Conservation (phyloP, 2,888 invertebrate species). For the Rhingia rostrata region DNA sequence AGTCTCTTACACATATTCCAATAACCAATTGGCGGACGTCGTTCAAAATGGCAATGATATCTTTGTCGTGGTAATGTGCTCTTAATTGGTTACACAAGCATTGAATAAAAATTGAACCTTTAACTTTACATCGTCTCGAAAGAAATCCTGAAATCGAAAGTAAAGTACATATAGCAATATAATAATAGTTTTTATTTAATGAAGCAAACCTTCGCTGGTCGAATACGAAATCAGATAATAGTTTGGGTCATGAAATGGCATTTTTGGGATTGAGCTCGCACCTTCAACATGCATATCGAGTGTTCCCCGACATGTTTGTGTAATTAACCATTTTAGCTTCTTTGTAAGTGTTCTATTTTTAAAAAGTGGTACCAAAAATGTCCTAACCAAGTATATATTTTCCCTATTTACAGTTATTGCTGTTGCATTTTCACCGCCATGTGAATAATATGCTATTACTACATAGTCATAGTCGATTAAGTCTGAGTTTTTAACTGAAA, state of each 20-base stretch:
- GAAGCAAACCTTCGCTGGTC: slow-evolving; percentile 1
- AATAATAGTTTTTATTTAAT: no score
- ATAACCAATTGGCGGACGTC: not conserved
- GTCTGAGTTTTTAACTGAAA: slow-evolving; percentile 15
- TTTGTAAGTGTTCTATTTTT: slow-evolving; percentile 17
- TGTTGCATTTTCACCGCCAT: slow-evolving; percentile 13
- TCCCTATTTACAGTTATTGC: not conserved
- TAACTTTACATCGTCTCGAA: not conserved
- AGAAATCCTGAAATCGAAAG: not conserved
- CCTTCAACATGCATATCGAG: not conserved
- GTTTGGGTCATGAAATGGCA: not conserved
- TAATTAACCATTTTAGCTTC: slow-evolving; percentile 19
- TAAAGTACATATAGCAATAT: no score
- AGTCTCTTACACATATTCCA: no score
- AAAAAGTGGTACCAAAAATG: slow-evolving; percentile 17
- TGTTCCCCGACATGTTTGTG: not conserved
- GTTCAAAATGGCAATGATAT: not conserved
- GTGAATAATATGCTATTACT: slow-evolving; percentile 6
- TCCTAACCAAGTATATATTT: slow-evolving; percentile 7
- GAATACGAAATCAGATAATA: slow-evolving; percentile 10
- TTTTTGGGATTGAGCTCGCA: not conserved
- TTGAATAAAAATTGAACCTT: slow-evolving; percentile 4
- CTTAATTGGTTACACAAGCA: not conserved
- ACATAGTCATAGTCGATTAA: slow-evolving; percentile 23
- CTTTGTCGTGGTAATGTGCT: not conserved